phyloP scores from a whole-genome alignment of 2,113 vertebrate genomes.

The Caranx melampygus region DNA sequence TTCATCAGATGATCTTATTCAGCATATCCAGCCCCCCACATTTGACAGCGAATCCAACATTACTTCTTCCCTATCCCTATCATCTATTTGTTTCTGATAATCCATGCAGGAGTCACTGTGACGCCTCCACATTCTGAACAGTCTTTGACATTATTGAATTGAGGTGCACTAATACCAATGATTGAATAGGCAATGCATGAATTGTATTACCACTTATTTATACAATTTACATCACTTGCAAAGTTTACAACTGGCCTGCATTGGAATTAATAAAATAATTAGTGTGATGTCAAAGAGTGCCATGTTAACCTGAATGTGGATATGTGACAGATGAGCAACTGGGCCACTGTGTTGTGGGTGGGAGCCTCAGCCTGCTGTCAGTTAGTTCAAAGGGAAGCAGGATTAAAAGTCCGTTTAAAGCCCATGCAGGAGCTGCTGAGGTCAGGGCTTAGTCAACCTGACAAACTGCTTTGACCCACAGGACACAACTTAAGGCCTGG shows the following conservation, averaged over 20 bases:
- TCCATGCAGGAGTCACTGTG: too few species aligned
- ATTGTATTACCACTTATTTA: background rate
- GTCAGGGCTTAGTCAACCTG: conserved; percentile 59
- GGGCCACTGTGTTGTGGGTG: background rate
- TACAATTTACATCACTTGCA: background rate
- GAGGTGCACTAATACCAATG: too few species aligned
- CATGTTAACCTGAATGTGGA: background rate
- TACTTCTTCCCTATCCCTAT: too few species aligned
- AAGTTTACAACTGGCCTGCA: background rate
- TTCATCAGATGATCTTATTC: too few species aligned
- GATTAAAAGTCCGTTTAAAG: conserved; percentile 73
- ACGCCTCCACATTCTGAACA: too few species aligned
- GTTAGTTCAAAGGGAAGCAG: conserved; percentile 65
- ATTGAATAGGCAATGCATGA: background rate
- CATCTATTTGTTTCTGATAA: too few species aligned
- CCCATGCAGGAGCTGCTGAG: conserved; percentile 22
- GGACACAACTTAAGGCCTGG: conserved; percentile 15
- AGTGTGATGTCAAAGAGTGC: background rate
- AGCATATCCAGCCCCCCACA: too few species aligned
- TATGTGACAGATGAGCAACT: background rate
- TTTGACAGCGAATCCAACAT: too few species aligned
- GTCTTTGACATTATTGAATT: too few species aligned
- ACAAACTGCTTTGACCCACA: conserved; percentile 47
- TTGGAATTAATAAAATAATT: background rate
- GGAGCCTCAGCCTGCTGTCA: conserved; percentile 13